These are phyloP conservation scores for Myiopsitta monachus DNA, from an alignment of 2,113 vertebrate species.

Conservation along the genomic window DNA sequence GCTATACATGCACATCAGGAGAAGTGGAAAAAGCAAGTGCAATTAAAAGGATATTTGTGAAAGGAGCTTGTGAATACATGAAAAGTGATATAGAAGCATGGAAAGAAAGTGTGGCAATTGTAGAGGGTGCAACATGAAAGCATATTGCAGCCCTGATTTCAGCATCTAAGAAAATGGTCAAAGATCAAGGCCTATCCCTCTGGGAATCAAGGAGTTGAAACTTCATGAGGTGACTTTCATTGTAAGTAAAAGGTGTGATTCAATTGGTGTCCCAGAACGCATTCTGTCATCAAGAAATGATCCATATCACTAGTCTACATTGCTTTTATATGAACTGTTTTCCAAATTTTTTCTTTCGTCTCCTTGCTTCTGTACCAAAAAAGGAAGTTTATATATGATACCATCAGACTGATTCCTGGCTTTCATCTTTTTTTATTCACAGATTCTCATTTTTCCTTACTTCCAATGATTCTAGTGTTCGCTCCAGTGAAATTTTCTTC, in stretches of 20 bases:
- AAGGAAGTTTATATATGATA: background rate
- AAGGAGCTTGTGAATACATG: background rate
- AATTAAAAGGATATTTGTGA: background rate
- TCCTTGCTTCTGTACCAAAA: background rate
- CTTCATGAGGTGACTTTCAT: background rate
- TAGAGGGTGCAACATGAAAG: background rate
- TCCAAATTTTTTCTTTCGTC: background rate
- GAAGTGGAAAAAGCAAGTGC: background rate
- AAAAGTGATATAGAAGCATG: background rate
- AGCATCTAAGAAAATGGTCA: background rate
- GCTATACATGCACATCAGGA: background rate
- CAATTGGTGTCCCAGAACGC: background rate
- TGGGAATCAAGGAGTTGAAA: background rate
- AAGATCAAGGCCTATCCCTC: background rate
- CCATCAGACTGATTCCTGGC: background rate
- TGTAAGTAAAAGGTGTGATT: background rate
- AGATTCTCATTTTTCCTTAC: background rate
- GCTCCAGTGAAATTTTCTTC: background rate
- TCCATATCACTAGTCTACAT: background rate
- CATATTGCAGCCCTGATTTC: background rate
- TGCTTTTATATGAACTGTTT: background rate
- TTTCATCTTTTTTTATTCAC: background rate
- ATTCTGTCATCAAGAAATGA: background rate
- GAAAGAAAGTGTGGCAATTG: background rate
- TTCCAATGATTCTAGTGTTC: background rate